Base-by-base conservation (phyloP, 2,797 vertebrate species). In the Premnoplex brunnescens region DNA sequence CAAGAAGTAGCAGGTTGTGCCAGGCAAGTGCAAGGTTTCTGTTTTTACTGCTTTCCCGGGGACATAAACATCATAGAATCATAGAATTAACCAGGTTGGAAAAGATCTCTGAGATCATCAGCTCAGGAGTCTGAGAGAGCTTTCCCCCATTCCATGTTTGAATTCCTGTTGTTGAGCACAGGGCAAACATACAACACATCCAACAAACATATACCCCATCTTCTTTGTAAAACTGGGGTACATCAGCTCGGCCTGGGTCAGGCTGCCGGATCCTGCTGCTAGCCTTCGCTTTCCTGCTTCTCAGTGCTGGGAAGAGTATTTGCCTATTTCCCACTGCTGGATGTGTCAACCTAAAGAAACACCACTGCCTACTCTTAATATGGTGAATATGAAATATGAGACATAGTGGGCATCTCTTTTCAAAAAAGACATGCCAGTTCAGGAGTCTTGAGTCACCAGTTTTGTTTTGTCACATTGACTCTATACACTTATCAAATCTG, bases 261-360 rank as follows among this genome's bases (percentile, higher is more conserved):
- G 54, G 36, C 26, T 59, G 36, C 52, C 74, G 71, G 37, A 73
- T 51, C 24, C 55, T 71, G 11, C 52, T 51, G 16, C 20, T 24
- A 3, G 0, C 2, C 48, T 36, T 58, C 54, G 20, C 13, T 83
- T 85, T 83, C 23, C 28, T 62, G 8, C n/a, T 14, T 22, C 49
- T 14, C 23, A 3, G 10, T 54, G 26, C 55, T 6, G 2, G 52
- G 16, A 79, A 17, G 6, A 51, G 23, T 5, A 16, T 85, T 85
- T 30, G 18, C 28, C 30, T 59, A 10, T 73, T 91, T 26, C 16
- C 19, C 3, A 1, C 58, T 64, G 32, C 62, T 54, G 23, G 34
- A 81, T 39, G 23, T 26, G 28, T 10, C 3, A 1, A 4, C 17
- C 59, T 74, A 78, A 82, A 58, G 48, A 0, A 0, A 27, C 52